Base-by-base conservation (phyloP, 2,888 invertebrate genomes). In the Nycteola revayana region DNA sequence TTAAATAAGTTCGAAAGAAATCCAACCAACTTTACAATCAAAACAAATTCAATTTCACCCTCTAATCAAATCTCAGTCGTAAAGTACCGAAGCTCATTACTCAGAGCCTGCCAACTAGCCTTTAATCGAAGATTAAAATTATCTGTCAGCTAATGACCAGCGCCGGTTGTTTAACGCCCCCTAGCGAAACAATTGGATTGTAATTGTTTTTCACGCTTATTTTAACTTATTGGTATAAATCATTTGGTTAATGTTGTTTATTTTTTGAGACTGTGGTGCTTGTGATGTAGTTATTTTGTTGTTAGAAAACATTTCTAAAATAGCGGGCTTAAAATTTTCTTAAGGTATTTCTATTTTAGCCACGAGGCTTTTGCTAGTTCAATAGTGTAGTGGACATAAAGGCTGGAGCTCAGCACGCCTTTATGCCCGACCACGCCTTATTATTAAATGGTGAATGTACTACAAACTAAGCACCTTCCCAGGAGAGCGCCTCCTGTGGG, bases 151-250 rank as follows among this genome's bases (percentile, higher is more conserved):
- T 78, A 75, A 76, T 75, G 73, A 74, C 67, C 61, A 50, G 50
- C 42, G 59, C 49, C 60, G 52, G 69, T 80, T 77, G 75, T 84
- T 81, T 79, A 83, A 66, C 61, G 61, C 64, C 65, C 63, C 57
- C 55, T 57, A 56, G 63, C 55, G 65, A 57, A 51, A 71, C 74
- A 74, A 76, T 78, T 67, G 71, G 67, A 72, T 79, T 75, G 70
- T 86, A 86, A 86, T 86, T 85, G 81, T 82, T 81, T 85, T 85
- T 83, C 85, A 86, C 83, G 85, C 79, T 81, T 75, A 82, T 84
- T 80, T 77, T 52, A 60, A 55, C 63, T 75, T 76, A 83, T 86
- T 83, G 80, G 75, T 75, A 82, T 82, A 79, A 82, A 83, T 84
- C 77, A 71, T 70, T 71, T 72, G 69, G 74, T 75, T 71, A 60